Conservation (phyloP, 30 jellyfish, hydroid and myxozoan species). For the Catostylus mosaicus region DNA sequence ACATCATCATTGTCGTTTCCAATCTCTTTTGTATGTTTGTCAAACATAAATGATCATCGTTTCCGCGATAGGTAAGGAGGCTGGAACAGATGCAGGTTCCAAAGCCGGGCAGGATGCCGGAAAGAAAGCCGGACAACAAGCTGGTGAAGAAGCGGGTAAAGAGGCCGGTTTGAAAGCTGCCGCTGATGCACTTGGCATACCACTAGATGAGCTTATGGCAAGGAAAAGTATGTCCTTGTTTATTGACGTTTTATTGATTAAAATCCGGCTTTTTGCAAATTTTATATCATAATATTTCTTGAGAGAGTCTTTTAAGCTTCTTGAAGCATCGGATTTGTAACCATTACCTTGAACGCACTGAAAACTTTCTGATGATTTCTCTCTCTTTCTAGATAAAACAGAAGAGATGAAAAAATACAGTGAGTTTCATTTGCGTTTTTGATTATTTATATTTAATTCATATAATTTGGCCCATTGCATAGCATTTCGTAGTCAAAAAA, state of each 20-base stretch:
- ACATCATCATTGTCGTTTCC: too few relatives aligned
- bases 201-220: constrained; percentile 65
- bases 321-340: too few relatives aligned
- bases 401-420: constrained; percentile 69
- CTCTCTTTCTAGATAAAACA: constrained; percentile 50
- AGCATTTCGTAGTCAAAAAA: too few relatives aligned
- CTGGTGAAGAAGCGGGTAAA: constrained; percentile 91
- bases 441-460: too few relatives aligned
- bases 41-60: too few relatives aligned
- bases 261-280: neutral
- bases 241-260: neutral
- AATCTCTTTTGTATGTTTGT: too few relatives aligned
- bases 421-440: too few relatives aligned
- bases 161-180: constrained; percentile 92
- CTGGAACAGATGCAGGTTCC: constrained; percentile 88
- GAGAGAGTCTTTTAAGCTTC: too few relatives aligned
- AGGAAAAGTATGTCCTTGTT: constrained; percentile 52
- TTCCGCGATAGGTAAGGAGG: constrained; percentile 70
- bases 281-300: too few relatives aligned
- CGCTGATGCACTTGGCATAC: constrained; percentile 88
- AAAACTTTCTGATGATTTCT: too few relatives aligned
- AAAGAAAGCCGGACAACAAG: constrained; percentile 81
- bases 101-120: constrained; percentile 96
- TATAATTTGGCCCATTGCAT: too few relatives aligned
- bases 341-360: too few relatives aligned